A percentile compares a stretch with the other conserved stretches of the same genome.
Conservation (phyloP, 2,888 invertebrate species). For the Tenthredo distinguenda region DNA sequence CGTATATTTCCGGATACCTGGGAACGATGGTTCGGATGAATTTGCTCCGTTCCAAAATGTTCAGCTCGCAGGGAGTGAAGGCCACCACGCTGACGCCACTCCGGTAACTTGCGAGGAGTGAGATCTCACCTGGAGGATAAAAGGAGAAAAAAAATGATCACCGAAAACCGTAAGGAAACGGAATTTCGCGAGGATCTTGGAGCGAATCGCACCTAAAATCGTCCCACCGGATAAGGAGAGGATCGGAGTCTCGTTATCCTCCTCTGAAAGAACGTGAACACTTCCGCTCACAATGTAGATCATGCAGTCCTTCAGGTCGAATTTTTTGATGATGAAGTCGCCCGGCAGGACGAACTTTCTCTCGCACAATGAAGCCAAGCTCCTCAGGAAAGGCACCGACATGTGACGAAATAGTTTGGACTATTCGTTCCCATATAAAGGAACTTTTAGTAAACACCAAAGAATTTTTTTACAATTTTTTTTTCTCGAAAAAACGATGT, state of each 20-base stretch:
- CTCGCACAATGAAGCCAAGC: constrained; percentile 56
- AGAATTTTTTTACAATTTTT: not conserved
- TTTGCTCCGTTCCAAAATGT: constrained; percentile 56
- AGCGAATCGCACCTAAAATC: constrained; percentile 60
- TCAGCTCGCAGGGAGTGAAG: constrained; percentile 62
- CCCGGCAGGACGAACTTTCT: constrained; percentile 62
- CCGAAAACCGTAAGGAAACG: not conserved
- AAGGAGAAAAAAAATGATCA: not conserved
- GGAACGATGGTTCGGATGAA: constrained; percentile 57
- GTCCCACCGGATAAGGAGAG: constrained; percentile 63
- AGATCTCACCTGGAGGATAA: constrained; percentile 1
- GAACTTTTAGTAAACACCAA: not conserved
- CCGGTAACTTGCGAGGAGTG: constrained; percentile 38
- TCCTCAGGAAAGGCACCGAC: constrained; percentile 59
- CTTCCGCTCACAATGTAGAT: constrained; percentile 63
- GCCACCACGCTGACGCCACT: constrained; percentile 61
- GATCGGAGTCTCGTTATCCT: constrained; percentile 65
- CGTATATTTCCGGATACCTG: constrained; percentile 59
- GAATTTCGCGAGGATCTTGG: constrained; percentile 8
- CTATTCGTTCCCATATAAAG: constrained; percentile 54
- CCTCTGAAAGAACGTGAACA: constrained; percentile 64
- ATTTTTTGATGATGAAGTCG: constrained; percentile 59
- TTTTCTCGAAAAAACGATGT: not conserved
- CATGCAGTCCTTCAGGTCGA: constrained; percentile 58
- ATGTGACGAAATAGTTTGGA: constrained; percentile 62